These are phyloP conservation scores for Crenuchus spilurus DNA, from an alignment of 2,797 vertebrate genomes.

Conservation along the genomic window DNA sequence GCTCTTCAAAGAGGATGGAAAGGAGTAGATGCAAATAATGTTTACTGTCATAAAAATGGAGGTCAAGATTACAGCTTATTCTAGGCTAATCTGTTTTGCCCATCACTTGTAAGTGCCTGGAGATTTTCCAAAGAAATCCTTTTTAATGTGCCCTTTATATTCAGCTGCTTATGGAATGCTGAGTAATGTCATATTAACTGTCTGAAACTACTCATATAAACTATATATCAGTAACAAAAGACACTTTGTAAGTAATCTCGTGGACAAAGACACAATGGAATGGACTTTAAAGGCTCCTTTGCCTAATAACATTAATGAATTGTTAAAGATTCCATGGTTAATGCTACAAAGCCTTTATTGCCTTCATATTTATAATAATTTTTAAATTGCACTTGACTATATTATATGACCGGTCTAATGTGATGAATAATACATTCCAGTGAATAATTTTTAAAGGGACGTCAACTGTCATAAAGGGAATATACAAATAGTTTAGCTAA, in stretches of 20 bases:
- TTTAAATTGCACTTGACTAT: not conserved
- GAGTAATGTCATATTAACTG: not conserved
- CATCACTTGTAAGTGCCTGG: constrained; percentile 24
- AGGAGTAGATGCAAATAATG: constrained; percentile 36
- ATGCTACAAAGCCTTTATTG: not conserved
- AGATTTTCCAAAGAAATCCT: no score
- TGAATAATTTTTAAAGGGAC: not conserved
- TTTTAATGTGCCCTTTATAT: no score
- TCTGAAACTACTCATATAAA: no score
- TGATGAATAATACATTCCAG: constrained; percentile 5
- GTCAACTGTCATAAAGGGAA: not conserved
- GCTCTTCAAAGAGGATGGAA: constrained; percentile 69
- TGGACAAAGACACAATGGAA: no score
- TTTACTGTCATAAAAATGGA: not conserved
- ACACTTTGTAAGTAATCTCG: no score
- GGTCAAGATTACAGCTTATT: constrained; percentile 11
- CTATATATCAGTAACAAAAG: no score
- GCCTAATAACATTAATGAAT: not conserved
- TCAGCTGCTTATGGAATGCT: not conserved
- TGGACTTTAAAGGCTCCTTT: not conserved
- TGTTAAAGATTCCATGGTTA: not conserved
- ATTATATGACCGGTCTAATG: not conserved
- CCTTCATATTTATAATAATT: not conserved
- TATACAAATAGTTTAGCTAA: not conserved
- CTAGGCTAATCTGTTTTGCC: not conserved